A percentile compares a stretch with the other conserved stretches of the same genome.
Evolutionary conservation across 1,140 invertebrate genomes (phyloP).

Genomic region (Bombus turneri): DNA sequence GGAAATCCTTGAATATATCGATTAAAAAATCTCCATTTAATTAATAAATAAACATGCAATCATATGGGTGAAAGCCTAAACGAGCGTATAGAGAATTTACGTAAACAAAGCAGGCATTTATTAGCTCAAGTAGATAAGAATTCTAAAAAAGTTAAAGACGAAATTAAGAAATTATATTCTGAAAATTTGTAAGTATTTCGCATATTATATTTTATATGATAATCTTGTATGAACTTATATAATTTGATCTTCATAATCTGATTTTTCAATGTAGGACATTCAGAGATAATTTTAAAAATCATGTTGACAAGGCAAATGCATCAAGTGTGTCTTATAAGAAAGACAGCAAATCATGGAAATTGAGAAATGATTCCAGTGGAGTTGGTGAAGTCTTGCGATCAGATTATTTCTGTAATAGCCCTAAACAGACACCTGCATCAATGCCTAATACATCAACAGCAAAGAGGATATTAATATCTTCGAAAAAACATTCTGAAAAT

Average conservation of each 20-base stretch:
- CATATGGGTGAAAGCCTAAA: conserved; percentile 35
- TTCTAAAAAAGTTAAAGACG: conserved; percentile 50
- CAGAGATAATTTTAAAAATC: conserved; percentile 9
- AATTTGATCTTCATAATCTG: not conserved
- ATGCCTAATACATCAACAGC: conserved; percentile 51
- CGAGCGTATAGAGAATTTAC: conserved; percentile 51
- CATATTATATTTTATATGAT: too few relatives aligned
- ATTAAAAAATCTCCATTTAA: not conserved
- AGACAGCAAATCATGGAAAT: conserved; percentile 51
- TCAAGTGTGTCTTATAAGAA: not conserved
- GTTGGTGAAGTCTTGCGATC: conserved; percentile 50
- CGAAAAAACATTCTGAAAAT: conserved; percentile 62
- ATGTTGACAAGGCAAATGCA: not conserved
- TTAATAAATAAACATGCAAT: not conserved
- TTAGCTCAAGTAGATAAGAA: conserved; percentile 41
- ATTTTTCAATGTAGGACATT: conserved; percentile 50
- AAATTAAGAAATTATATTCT: conserved; percentile 49
- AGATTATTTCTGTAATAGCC: conserved; percentile 38
- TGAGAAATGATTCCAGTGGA: conserved; percentile 62
- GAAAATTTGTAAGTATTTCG: conserved; percentile 51
- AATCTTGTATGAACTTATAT: too few relatives aligned
- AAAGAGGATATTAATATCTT: conserved; percentile 62
- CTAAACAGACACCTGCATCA: conserved; percentile 17
- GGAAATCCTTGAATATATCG: not conserved
- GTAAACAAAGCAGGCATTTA: conserved; percentile 57